Conservation (phyloP, 2,888 invertebrate species). For the Yponomeuta malinellus region DNA sequence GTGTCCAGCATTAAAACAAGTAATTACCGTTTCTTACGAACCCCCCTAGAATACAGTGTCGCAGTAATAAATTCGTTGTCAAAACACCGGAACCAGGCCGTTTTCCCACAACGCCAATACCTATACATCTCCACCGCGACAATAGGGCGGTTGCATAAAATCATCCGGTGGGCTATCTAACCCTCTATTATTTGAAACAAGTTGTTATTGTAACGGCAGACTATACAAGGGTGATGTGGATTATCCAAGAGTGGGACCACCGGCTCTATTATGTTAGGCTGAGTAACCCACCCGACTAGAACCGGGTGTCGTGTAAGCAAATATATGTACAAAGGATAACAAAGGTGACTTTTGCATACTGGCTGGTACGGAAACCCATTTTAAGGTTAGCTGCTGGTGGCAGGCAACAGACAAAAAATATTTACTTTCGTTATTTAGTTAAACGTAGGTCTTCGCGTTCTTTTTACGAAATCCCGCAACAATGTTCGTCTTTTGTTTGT, state of each 20-base stretch:
- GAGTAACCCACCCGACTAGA: not conserved
- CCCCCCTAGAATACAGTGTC: not conserved
- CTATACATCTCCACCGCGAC: conserved; percentile 3
- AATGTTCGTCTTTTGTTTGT: no score
- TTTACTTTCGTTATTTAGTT: no score
- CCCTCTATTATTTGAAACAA: conserved; percentile 21
- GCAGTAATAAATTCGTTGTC: not conserved
- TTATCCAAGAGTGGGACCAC: not conserved
- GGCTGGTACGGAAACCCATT: not conserved
- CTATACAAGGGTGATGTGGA: conserved; percentile 4
- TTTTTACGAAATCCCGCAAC: no score
- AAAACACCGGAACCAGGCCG: conserved; percentile 4
- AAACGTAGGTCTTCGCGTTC: no score
- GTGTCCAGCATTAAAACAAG: not conserved
- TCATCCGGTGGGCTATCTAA: conserved; percentile 7
- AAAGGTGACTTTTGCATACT: not conserved
- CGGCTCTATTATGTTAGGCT: conserved; percentile 3
- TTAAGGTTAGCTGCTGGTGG: no score
- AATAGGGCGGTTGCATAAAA: conserved; percentile 10
- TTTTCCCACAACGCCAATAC: not conserved
- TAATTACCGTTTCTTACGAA: not conserved
- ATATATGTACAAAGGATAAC: not conserved
- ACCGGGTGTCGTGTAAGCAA: not conserved
- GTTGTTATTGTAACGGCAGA: conserved; percentile 18
- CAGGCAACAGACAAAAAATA: no score